Conservation (phyloP, 2,113 vertebrate genomes). For the Synchiropus splendidus region DNA sequence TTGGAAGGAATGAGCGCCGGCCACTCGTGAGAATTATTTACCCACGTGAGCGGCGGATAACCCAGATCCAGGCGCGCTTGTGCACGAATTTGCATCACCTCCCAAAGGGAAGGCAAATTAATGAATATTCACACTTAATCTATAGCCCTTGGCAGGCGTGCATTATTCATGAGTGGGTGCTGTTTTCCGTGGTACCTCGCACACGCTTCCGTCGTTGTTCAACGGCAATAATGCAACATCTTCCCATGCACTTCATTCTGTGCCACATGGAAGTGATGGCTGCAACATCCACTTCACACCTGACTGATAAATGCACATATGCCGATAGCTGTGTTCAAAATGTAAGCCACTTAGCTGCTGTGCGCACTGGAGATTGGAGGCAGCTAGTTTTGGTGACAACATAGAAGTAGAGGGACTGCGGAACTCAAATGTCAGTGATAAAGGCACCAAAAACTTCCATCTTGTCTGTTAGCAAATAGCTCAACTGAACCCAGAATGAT, state of each 20-base stretch:
- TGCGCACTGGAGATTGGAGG: no score
- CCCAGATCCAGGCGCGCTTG: slow-evolving; percentile 45
- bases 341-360: not conserved
- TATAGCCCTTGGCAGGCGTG: slow-evolving; percentile 63
- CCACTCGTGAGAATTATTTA: slow-evolving; percentile 39
- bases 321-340: slow-evolving; percentile 15
- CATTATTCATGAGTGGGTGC: slow-evolving; percentile 66
- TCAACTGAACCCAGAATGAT: no score
- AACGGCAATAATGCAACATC: slow-evolving; percentile 54
- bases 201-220: slow-evolving; percentile 53
- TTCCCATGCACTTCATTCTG: slow-evolving; percentile 37
- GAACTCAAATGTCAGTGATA: no score
- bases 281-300: slow-evolving; percentile 5
- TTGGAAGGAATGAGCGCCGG: slow-evolving; percentile 19
- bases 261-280: slow-evolving; percentile 28
- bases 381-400: no score
- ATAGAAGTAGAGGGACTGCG: no score
- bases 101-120: slow-evolving; percentile 68
- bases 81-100: slow-evolving; percentile 67
- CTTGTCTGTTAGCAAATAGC: no score
- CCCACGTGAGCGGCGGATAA: slow-evolving; percentile 37
- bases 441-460: not conserved
- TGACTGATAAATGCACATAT: slow-evolving; percentile 28
- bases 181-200: slow-evolving; percentile 42
- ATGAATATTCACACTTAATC: slow-evolving; percentile 76